These are phyloP conservation scores for Melanotaenia parkinsoni DNA, from an alignment of 2,797 vertebrate genomes.

Conservation along the genomic window DNA sequence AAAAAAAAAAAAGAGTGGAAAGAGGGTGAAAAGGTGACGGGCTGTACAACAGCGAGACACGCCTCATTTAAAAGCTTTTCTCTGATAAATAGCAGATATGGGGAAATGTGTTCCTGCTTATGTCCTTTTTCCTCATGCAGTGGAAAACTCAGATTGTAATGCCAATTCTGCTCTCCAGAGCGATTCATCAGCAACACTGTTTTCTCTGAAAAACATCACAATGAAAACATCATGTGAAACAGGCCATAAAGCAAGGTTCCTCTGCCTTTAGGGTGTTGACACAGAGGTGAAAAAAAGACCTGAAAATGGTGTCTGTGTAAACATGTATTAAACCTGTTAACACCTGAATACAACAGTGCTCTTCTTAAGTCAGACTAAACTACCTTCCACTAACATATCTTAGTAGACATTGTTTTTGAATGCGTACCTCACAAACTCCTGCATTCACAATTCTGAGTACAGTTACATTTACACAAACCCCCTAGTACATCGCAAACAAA, in stretches of 20 bases:
- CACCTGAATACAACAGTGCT: not conserved
- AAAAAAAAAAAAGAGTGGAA: conserved; percentile 18
- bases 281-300: conserved; percentile 11
- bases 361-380: not conserved
- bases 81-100: conserved; percentile 32
- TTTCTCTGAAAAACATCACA: conserved; percentile 37
- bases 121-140: conserved; percentile 41
- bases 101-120: conserved; percentile 39
- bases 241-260: conserved; percentile 20
- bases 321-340: conserved; percentile 22
- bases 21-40: conserved; percentile 51
- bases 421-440: not conserved
- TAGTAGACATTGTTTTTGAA: not conserved
- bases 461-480: not conserved
- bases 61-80: conserved; percentile 64
- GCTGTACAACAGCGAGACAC: conserved; percentile 67
- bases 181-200: conserved; percentile 47
- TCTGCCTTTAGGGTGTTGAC: conserved; percentile 38
- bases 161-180: conserved; percentile 38
- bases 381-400: not conserved
- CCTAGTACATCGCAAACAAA: conserved; percentile 10
- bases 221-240: conserved; percentile 42
- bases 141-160: conserved; percentile 67
- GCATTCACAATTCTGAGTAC: not conserved
- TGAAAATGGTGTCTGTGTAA: conserved; percentile 18